Percentiles rank a stretch among this genome's conserved stretches.
phyloP scores from a whole-genome alignment of 2,113 vertebrate genomes.

The Pleuronectes platessa region DNA sequence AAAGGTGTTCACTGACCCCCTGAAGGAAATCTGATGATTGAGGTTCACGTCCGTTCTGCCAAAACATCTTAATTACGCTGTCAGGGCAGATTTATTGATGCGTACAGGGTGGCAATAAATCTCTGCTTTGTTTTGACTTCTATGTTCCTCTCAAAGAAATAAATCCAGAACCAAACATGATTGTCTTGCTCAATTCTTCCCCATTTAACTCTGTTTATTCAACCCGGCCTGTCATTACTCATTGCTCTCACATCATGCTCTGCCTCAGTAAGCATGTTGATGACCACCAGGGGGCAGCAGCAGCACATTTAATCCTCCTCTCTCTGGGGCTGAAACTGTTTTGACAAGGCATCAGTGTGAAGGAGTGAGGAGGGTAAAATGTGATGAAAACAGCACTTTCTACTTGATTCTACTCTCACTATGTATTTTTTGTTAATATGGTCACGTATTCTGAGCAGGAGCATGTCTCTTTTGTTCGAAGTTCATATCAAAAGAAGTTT shows the following conservation, averaged over 20 bases:
- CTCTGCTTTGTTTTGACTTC: conserved; percentile 31
- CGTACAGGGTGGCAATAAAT: conserved; percentile 16
- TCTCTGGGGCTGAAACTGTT: background rate
- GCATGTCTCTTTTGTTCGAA: background rate
- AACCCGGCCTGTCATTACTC: conserved; percentile 1
- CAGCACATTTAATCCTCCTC: conserved; percentile 41
- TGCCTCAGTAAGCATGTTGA: background rate
- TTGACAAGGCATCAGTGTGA: background rate
- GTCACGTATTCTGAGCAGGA: background rate
- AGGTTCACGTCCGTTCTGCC: conserved; percentile 1
- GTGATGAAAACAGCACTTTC: background rate
- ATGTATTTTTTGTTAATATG: background rate
- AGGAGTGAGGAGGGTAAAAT: too few species aligned
- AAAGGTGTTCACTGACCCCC: conserved; percentile 26
- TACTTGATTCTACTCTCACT: background rate
- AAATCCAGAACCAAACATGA: conserved; percentile 18
- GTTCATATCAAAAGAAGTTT: background rate
- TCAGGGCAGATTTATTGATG: conserved; percentile 28
- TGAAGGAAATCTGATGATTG: conserved; percentile 8
- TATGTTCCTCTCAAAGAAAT: background rate
- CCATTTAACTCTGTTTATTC: conserved; percentile 8
- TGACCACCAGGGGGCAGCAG: conserved; percentile 74
- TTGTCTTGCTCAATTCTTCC: conserved; percentile 1
- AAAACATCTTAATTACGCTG: conserved; percentile 42
- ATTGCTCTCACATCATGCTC: background rate